Percentiles rank a stretch among this genome's conserved stretches.
phyloP scores from a whole-genome alignment of 1,140 invertebrate genomes.

The Ganaspis sp. region DNA sequence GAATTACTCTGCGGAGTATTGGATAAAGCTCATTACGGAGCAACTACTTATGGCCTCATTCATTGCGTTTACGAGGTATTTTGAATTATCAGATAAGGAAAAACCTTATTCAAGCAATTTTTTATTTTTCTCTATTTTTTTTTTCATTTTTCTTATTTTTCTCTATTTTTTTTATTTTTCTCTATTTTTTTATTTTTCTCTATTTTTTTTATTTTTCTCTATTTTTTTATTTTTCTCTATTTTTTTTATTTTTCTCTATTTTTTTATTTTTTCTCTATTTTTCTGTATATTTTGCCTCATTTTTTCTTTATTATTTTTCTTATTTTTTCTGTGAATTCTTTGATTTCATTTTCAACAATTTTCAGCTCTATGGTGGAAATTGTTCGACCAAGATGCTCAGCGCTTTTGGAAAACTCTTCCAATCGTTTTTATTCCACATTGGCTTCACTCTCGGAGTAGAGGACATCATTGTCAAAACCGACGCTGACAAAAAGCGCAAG shows the following conservation, averaged over 20 bases:
- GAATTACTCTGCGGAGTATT: conserved; percentile 95
- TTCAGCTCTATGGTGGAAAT: conserved; percentile 89
- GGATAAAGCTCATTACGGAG: conserved; percentile 97
- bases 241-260: conserved; percentile 23
- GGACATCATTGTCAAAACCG: conserved; percentile 90
- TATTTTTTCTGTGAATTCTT: neutral
- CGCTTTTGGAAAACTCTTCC: conserved; percentile 94
- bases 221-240: neutral
- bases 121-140: conserved; percentile 9
- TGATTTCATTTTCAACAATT: neutral
- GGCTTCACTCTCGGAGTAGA: conserved; percentile 97
- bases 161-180: neutral
- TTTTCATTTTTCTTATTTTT: conserved; percentile 18
- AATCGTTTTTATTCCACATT: conserved; percentile 90
- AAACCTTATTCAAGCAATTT: too few species aligned
- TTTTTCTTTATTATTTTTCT: conserved; percentile 36
- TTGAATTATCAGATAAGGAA: too few species aligned
- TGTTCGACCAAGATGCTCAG: conserved; percentile 89
- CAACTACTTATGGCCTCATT: conserved; percentile 94
- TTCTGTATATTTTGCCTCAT: too few species aligned
- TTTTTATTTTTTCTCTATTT: neutral
- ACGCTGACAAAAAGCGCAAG: conserved; percentile 84
- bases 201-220: conserved; percentile 21
- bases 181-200: neutral
- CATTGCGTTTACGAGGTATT: conserved; percentile 92